Base-by-base conservation (phyloP, 2,797 vertebrate species). In the Neosalanx taihuensis region DNA sequence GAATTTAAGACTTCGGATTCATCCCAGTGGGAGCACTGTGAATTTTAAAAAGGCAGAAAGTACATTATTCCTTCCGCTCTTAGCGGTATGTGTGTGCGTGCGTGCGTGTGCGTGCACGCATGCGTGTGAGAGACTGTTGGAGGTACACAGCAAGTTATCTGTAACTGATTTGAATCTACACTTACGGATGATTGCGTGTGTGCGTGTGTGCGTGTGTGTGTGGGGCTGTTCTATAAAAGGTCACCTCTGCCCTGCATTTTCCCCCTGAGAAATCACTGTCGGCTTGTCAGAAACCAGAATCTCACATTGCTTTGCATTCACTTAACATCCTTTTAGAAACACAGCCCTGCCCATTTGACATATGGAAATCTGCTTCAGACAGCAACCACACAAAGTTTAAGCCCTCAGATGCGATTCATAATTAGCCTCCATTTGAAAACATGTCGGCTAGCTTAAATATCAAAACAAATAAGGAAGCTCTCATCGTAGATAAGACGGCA, bases 341-440 rank as follows among this genome's bases (percentile, higher is more conserved):
- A 0, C 37, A 12, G 12, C 37, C 0, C 7, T 10, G 37, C 37
- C 37, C 37, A 41, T 41, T 46, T 46, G 41, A 46, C 7, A 46
- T 12, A 12, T 46, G 41, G 10, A 46, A 46, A 46, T 46, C 10
- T 0, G 41, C 13, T 60, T n/a, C 20, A 80, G 79, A 76, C 72
- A 6, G 76, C 69, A n/a, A 77, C 72, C 71, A 41, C 68, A 53
- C 76, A 84, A 75, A 84, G 84, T 83, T 46, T 46, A 75, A 74
- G 64, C 82, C 82, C 76, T 74, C 70, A 77, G 76, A 84, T 77
- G 75, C 90, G 87, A 88, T 83, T 88, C 88, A 88, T 86, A 88
- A 90, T 90, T 89, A 86, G 73, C 77, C 74, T 82, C 86, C 63
- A 72, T 88, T 89, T 85, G 71, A 88, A 89, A 85, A 88, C 82